Evolutionary conservation across 2,113 vertebrate genomes (phyloP).

Genomic region (Nothobranchius furzeri): DNA sequence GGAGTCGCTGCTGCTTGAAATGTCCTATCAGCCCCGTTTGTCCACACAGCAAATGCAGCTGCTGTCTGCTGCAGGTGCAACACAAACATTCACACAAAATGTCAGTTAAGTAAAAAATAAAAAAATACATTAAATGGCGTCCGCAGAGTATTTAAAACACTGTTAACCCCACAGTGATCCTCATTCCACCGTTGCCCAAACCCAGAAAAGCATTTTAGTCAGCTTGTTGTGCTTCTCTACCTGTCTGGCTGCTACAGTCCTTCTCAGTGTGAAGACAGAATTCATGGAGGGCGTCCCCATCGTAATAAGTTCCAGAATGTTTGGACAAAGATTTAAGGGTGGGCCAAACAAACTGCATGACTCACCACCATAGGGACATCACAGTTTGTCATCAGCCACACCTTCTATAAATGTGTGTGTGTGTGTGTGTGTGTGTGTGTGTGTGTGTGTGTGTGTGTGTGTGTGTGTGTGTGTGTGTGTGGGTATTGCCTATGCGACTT

Average conservation of each 20-base stretch:
- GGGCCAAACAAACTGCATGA: slow-evolving; percentile 48
- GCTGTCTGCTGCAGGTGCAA: no score
- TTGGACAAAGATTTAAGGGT: slow-evolving; percentile 51
- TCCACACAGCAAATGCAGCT: not conserved
- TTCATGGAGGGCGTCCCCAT: slow-evolving; percentile 26
- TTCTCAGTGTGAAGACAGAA: not conserved
- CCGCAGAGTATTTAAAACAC: no score
- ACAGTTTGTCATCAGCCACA: slow-evolving; percentile 32
- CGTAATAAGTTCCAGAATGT: slow-evolving; percentile 43
- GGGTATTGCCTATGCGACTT: slow-evolving; percentile 2
- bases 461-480: not conserved
- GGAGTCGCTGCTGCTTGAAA: no score
- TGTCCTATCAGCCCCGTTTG: not conserved
- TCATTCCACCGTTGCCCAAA: no score
- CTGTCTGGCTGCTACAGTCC: no score
- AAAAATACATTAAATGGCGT: no score
- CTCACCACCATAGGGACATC: slow-evolving; percentile 44
- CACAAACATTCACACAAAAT: no score
- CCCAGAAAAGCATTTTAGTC: no score
- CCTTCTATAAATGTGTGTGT: slow-evolving; percentile 35
- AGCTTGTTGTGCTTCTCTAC: no score
- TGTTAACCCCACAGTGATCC: no score
- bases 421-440: slow-evolving; percentile 5
- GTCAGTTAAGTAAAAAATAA: no score
- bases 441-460: not conserved